Base-by-base conservation (phyloP, 37 sponge, comb jelly and placozoan species). In the Crambe crambe region DNA sequence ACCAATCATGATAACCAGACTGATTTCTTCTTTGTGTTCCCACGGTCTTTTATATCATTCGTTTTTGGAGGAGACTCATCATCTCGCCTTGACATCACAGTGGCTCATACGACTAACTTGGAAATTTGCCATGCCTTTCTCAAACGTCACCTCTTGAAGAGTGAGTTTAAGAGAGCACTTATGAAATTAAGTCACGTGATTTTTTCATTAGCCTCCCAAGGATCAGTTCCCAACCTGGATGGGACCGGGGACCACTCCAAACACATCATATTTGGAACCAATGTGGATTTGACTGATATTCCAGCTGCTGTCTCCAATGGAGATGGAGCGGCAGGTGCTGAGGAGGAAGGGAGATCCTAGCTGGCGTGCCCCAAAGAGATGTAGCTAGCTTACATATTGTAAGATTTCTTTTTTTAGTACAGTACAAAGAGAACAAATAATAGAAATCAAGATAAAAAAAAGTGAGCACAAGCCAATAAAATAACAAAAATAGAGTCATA, bases 71-170 rank as follows among this genome's bases (percentile, higher is more conserved):
- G 10, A 17, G 2, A 18, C 30, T 65, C 3, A 31, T 17, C 3
- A 18, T 9, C 66, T 69, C n/a, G 40, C 44, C 2, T 26, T 77
- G 89, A 90, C 58, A 37, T 58, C 12, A 31, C 0, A 4, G 62
- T 67, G 5, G 85, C 75, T 42, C 88, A 80, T 67, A 29, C 22
- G 56, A 41, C 77, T 26, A 87, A 80, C 67, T 68, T 81, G 75
- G 81, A 87, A 29, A 27, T 85, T 41, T 73, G 80, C 38, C 77
- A 81, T 58, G 82, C 81, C 59, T 92, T 92, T 66, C 73, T 92
- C 27, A 87, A 57, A 21, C 65, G 93, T 65, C 67, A 81, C 67
- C 75, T 92, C 32, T 70, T 86, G 42, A 80, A 70, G 51, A 85
- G 93, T 92, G 72, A 36, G n/a, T 56, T n/a, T n/a, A n/a, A n/a